Conservation (phyloP, 2,888 invertebrate genomes). For the Lottia scabra region DNA sequence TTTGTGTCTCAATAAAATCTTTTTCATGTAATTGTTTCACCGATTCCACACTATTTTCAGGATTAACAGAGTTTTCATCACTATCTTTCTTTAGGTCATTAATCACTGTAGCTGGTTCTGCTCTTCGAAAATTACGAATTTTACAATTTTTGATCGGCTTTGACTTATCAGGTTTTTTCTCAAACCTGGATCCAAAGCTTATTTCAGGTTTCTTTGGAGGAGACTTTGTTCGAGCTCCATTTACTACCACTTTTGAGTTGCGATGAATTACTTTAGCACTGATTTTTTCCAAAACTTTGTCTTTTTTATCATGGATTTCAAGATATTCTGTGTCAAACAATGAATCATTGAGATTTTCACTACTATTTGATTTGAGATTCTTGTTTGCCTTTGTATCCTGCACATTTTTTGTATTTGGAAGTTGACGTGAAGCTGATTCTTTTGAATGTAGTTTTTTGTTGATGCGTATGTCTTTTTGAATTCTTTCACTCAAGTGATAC, state of each 20-base stretch:
- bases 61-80: background rate
- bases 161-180: background rate
- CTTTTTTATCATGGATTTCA: conserved; percentile 15
- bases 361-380: too few species aligned
- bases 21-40: background rate
- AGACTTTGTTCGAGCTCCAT: background rate
- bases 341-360: background rate
- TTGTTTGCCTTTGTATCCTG: background rate
- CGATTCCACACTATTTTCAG: background rate
- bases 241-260: background rate
- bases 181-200: background rate
- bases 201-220: background rate
- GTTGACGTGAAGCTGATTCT: background rate
- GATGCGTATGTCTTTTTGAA: background rate
- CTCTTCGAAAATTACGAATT: background rate
- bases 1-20: background rate
- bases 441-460: background rate
- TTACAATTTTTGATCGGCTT: background rate
- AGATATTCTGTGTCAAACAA: background rate
- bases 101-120: conserved; percentile 1
- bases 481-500: background rate
- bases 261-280: conserved; percentile 43
- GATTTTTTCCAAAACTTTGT: conserved; percentile 46
- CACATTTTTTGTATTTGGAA: background rate
- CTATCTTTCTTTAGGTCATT: conserved; percentile 6